Evolutionary conservation across 2,888 invertebrate genomes (phyloP).

Genomic region (Blastobasis lacticolella): DNA sequence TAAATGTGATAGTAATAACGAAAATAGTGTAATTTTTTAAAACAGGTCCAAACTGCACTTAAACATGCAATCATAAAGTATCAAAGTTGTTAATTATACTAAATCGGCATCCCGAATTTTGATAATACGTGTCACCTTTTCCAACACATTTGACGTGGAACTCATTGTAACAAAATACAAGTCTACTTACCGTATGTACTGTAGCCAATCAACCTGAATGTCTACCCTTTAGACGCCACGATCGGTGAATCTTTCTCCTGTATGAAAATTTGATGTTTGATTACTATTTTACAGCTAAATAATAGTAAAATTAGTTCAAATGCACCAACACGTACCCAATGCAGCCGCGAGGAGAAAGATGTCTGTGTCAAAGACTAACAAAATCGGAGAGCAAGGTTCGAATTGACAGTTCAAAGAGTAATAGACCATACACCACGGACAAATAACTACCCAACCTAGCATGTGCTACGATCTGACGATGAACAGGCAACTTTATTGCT

Average conservation of each 20-base stretch:
- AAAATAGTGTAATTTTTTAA: too few species aligned
- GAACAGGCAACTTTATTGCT: too few species aligned
- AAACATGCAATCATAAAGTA: too few species aligned
- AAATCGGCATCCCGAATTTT: constrained; percentile 39
- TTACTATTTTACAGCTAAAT: constrained; percentile 27
- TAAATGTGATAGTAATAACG: too few species aligned
- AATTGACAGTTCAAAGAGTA: too few species aligned
- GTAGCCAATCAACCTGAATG: constrained; percentile 65
- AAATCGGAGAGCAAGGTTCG: too few species aligned
- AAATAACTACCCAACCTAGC: too few species aligned
- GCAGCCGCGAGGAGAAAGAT: constrained; percentile 64
- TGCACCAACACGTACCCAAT: constrained; percentile 57
- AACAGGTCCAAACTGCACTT: too few species aligned
- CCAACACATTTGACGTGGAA: constrained; percentile 74
- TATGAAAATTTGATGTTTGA: constrained; percentile 34
- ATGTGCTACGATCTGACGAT: too few species aligned
- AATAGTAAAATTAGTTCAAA: constrained; percentile 27
- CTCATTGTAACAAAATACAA: constrained; percentile 46
- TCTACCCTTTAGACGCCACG: constrained; percentile 63
- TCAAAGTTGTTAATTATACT: too few species aligned
- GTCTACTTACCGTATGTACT: constrained; percentile 64
- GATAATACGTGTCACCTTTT: constrained; percentile 73
- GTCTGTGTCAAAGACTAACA: constrained; percentile 10
- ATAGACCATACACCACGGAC: too few species aligned
- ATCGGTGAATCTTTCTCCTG: constrained; percentile 56